Percentiles rank a stretch among this genome's conserved stretches.
These are phyloP conservation scores for Thaumatotibia leucotreta DNA, from an alignment of 1,140 invertebrate genomes.

Conservation along the genomic window DNA sequence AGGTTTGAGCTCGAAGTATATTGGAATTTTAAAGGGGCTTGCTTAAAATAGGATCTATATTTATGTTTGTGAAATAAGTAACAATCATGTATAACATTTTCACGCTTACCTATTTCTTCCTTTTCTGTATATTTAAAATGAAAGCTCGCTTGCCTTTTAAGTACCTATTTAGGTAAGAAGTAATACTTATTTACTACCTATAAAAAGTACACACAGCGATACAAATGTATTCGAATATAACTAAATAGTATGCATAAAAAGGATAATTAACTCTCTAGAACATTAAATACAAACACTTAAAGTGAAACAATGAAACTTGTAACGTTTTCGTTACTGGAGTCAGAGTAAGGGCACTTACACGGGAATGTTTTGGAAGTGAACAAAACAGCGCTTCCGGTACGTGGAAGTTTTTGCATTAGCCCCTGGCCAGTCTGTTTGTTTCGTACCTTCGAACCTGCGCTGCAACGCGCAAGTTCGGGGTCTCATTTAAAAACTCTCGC, in stretches of 20 bases:
- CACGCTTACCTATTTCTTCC: too few relatives aligned
- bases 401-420: slow-evolving; percentile 67
- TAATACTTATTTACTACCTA: too few relatives aligned
- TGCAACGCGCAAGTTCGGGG: slow-evolving; percentile 57
- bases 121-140: too few relatives aligned
- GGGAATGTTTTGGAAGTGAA: slow-evolving; percentile 56
- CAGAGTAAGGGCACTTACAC: slow-evolving; percentile 39
- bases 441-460: slow-evolving; percentile 55
- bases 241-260: too few relatives aligned
- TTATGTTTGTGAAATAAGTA: neutral
- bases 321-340: slow-evolving; percentile 14
- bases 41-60: neutral
- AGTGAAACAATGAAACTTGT: neutral
- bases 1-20: neutral
- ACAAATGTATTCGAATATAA: too few relatives aligned
- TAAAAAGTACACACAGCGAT: too few relatives aligned
- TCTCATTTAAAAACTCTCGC: slow-evolving; percentile 59
- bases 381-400: slow-evolving; percentile 39
- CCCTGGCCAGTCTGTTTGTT: slow-evolving; percentile 52
- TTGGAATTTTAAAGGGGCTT: neutral
- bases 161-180: too few relatives aligned
- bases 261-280: neutral
- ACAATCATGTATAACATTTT: neutral
- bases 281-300: neutral
- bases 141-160: too few relatives aligned